These are phyloP conservation scores for Mormyrops boulengeri DNA, from an alignment of 2,797 vertebrate species.

Conservation along the genomic window DNA sequence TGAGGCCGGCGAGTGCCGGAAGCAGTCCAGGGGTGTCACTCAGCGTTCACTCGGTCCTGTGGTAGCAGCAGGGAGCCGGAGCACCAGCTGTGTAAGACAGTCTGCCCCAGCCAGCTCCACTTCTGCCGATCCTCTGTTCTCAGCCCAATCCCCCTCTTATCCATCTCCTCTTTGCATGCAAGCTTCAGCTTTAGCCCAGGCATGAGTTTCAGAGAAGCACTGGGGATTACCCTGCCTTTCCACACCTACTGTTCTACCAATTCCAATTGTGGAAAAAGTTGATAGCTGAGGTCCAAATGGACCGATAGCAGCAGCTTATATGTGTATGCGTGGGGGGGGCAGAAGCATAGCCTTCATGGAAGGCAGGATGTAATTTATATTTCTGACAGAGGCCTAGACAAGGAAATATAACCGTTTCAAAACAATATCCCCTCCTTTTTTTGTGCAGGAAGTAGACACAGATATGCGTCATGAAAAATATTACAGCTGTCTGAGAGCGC, in stretches of 20 bases:
- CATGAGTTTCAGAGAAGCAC: not conserved
- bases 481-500: not conserved
- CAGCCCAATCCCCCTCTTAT: not conserved
- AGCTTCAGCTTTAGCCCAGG: not conserved
- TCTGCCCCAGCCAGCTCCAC: not conserved
- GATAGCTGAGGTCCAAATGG: not conserved
- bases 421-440: not conserved
- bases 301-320: not conserved
- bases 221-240: not conserved
- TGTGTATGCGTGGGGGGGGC: too few relatives aligned
- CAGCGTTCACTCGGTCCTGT: not conserved
- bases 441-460: not conserved
- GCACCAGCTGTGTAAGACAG: not conserved
- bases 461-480: not conserved
- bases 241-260: not conserved
- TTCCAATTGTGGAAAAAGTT: not conserved
- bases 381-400: not conserved
- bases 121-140: not conserved
- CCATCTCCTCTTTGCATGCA: not conserved
- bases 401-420: not conserved
- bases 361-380: conserved; percentile 9
- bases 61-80: not conserved
- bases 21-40: conserved; percentile 46
- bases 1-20: conserved; percentile 56
- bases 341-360: not conserved